A percentile compares a stretch with the other conserved stretches of the same genome.
Conservation (phyloP, 1,140 invertebrate species). For the Drosophila nasuta region DNA sequence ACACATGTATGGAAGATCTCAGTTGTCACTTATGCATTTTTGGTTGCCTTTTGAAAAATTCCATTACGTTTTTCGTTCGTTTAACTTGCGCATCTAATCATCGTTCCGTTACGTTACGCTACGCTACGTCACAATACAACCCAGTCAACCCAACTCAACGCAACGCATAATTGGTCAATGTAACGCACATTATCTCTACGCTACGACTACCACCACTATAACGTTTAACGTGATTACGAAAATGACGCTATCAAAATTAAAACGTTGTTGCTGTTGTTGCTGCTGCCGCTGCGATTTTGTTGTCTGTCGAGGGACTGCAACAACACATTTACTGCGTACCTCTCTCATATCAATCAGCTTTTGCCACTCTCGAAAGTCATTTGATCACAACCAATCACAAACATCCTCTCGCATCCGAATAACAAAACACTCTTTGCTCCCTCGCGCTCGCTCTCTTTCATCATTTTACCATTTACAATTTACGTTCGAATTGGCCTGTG, state of each 20-base stretch:
- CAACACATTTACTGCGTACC: slow-evolving; percentile 46
- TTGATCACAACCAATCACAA: not conserved
- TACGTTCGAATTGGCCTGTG: slow-evolving; percentile 68
- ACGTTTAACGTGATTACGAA: slow-evolving; percentile 11
- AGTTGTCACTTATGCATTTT: slow-evolving; percentile 33
- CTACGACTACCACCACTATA: slow-evolving; percentile 5
- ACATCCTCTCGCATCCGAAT: slow-evolving; percentile 6
- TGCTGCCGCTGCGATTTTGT: slow-evolving; percentile 45
- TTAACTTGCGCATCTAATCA: slow-evolving; percentile 39
- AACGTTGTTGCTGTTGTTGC: slow-evolving; percentile 70
- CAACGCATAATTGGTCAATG: slow-evolving; percentile 58
- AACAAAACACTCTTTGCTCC: slow-evolving; percentile 2
- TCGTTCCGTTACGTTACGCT: slow-evolving; percentile 45
- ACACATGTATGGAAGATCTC: slow-evolving; percentile 24
- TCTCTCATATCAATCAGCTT: slow-evolving; percentile 35
- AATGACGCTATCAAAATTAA: slow-evolving; percentile 69
- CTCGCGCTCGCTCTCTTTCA: slow-evolving; percentile 27
- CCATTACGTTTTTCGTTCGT: slow-evolving; percentile 43
- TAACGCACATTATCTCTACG: slow-evolving; percentile 32
- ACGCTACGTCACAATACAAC: slow-evolving; percentile 38
- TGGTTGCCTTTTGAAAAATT: slow-evolving; percentile 45
- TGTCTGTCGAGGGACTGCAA: slow-evolving; percentile 35
- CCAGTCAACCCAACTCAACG: not conserved
- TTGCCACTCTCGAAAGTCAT: not conserved
- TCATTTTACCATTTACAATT: slow-evolving; percentile 43